Conservation (phyloP, 2,113 vertebrate species). For the Emydocephalus ijimae region DNA sequence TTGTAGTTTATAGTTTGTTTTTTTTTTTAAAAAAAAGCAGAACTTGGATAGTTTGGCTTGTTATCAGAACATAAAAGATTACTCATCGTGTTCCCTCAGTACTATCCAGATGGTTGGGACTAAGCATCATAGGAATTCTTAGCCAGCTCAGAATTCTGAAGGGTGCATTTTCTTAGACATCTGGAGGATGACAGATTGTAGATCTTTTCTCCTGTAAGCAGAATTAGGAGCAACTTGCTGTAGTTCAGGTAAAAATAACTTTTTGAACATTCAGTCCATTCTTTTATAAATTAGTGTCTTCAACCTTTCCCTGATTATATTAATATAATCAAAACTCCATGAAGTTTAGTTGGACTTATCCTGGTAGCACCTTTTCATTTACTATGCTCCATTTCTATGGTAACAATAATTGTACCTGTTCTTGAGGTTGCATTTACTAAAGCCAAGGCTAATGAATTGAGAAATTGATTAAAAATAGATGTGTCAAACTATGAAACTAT, state of each 20-base stretch:
- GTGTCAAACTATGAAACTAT: not conserved
- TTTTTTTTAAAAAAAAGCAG: not conserved
- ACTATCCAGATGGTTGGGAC: not conserved
- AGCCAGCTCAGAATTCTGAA: not conserved
- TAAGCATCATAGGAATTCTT: not conserved
- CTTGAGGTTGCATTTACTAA: conserved; percentile 52
- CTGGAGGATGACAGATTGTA: not conserved
- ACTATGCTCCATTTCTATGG: conserved; percentile 45
- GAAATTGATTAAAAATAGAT: conserved; percentile 41
- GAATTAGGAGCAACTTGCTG: conserved; percentile 44
- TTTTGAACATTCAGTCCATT: not conserved
- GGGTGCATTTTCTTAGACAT: not conserved
- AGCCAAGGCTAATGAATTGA: conserved; percentile 52
- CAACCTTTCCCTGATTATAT: conserved; percentile 45
- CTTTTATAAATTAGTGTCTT: conserved; percentile 56
- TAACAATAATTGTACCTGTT: conserved; percentile 64
- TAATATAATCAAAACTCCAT: conserved; percentile 45
- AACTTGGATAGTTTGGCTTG: not conserved
- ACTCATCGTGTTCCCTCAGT: not conserved
- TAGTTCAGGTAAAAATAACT: conserved; percentile 53
- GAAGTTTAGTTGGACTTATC: conserved; percentile 58
- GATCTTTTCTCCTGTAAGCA: conserved; percentile 7
- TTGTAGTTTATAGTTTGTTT: not conserved
- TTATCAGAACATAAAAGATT: not conserved
- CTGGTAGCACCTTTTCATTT: conserved; percentile 62